Percentiles rank a stretch among this genome's conserved stretches.
These are phyloP conservation scores for Tursiops truncatus DNA, from an alignment of 2,113 vertebrate genomes.

Conservation along the genomic window DNA sequence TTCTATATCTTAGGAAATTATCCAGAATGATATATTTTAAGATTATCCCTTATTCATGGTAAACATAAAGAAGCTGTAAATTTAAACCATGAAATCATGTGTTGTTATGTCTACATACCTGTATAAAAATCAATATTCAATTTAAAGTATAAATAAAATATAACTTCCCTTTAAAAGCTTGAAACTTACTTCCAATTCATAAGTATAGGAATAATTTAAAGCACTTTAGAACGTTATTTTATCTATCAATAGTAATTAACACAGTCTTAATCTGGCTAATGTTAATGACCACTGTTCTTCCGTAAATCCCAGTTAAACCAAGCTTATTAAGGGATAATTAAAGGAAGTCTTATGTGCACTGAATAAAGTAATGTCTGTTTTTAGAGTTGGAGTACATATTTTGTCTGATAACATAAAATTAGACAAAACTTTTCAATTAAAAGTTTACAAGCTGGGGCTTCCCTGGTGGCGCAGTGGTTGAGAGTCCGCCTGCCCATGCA, in stretches of 20 bases:
- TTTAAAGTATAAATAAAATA: conserved; percentile 61
- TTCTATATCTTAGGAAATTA: background rate
- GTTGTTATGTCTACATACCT: background rate
- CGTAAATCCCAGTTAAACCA: conserved; percentile 90
- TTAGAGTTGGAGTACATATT: conserved; percentile 69
- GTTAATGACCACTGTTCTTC: conserved; percentile 91
- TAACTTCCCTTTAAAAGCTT: conserved; percentile 66
- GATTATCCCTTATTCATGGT: background rate
- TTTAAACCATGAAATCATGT: background rate
- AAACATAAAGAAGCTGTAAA: background rate
- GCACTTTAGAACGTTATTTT: conserved; percentile 86
- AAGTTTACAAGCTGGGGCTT: conserved; percentile 45
- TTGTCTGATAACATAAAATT: conserved; percentile 73
- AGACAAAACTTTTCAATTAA: conserved; percentile 72
- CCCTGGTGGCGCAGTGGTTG: too few species aligned
- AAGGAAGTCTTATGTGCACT: conserved; percentile 87
- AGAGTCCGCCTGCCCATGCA: too few species aligned
- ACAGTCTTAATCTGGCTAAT: conserved; percentile 89
- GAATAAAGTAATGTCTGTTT: conserved; percentile 84
- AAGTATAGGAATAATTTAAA: conserved; percentile 82
- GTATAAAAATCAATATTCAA: background rate
- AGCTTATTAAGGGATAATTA: conserved; percentile 90
- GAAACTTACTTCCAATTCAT: conserved; percentile 73
- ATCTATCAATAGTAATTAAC: conserved; percentile 91
- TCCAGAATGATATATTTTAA: conserved; percentile 19